Evolutionary conservation across 2,113 vertebrate genomes (phyloP).

Genomic region (Perognathus longimembris): DNA sequence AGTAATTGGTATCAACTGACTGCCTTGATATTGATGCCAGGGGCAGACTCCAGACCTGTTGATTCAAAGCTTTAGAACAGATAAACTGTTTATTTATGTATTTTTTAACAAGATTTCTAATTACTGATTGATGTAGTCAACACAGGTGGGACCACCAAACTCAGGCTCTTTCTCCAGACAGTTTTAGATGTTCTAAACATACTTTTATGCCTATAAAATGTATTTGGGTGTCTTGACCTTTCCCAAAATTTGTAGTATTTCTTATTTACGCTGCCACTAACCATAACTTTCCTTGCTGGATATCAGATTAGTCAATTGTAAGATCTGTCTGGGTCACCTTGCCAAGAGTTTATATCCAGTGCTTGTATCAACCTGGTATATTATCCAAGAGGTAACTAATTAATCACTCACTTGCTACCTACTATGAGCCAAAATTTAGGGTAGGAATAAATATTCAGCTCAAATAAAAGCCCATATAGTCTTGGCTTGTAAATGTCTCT

Average conservation of each 20-base stretch:
- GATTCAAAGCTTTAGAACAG: neutral
- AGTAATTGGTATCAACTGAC: neutral
- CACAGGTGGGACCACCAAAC: neutral
- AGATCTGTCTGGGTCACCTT: slow-evolving; percentile 53
- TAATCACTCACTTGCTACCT: slow-evolving; percentile 39
- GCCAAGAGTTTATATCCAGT: slow-evolving; percentile 34
- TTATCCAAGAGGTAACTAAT: slow-evolving; percentile 65
- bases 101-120: slow-evolving; percentile 31
- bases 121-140: neutral
- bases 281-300: slow-evolving; percentile 56
- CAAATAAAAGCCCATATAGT: slow-evolving; percentile 21
- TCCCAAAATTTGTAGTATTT: neutral
- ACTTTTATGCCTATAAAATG: slow-evolving; percentile 28
- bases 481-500: neutral
- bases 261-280: slow-evolving; percentile 65
- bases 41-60: neutral
- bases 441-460: slow-evolving; percentile 22
- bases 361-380: slow-evolving; percentile 51
- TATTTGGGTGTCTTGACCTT: slow-evolving; percentile 61
- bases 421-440: slow-evolving; percentile 29
- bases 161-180: neutral
- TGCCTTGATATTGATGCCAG: neutral
- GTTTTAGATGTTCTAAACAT: slow-evolving; percentile 7
- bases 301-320: slow-evolving; percentile 62
- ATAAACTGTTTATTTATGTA: neutral